phyloP scores from a whole-genome alignment of 2,888 invertebrate genomes.

The Latrodectus hesperus region DNA sequence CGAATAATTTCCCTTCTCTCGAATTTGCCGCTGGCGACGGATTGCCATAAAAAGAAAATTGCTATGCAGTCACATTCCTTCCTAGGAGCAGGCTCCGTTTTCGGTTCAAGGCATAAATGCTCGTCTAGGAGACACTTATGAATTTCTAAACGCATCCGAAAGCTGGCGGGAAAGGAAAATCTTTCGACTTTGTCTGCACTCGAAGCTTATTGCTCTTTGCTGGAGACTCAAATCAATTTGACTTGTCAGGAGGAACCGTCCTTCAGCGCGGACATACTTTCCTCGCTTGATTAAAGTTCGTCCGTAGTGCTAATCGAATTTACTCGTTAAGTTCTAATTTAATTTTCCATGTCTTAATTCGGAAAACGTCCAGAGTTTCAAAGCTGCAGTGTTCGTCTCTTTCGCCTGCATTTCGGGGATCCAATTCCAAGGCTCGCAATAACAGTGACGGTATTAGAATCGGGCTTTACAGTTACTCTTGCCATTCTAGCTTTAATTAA shows the following conservation, averaged over 20 bases:
- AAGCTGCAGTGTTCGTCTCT: conserved; percentile 25
- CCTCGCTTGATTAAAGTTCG: conserved; percentile 58
- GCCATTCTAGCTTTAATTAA: conserved; percentile 49
- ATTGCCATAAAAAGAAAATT: background rate
- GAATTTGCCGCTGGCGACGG: background rate
- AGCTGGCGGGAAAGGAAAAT: background rate
- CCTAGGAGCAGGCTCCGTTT: background rate
- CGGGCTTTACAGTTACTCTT: conserved; percentile 39
- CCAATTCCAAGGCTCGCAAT: conserved; percentile 9
- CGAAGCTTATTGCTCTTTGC: conserved; percentile 31
- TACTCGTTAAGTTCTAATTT: conserved; percentile 64
- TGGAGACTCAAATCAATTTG: conserved; percentile 50
- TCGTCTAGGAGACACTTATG: background rate
- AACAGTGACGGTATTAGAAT: conserved; percentile 33
- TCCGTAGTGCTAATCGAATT: conserved; percentile 58
- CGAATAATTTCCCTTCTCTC: background rate
- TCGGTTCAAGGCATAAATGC: background rate
- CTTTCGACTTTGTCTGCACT: conserved; percentile 7
- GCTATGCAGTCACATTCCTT: background rate
- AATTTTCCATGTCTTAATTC: conserved; percentile 64
- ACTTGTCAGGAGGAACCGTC: conserved; percentile 48
- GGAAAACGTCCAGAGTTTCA: conserved; percentile 65
- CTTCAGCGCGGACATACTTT: conserved; percentile 44
- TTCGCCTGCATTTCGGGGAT: conserved; percentile 1
- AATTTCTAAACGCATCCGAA: background rate